These are phyloP conservation scores for Hemibagrus wyckioides DNA, from an alignment of 2,113 vertebrate species.

Conservation along the genomic window DNA sequence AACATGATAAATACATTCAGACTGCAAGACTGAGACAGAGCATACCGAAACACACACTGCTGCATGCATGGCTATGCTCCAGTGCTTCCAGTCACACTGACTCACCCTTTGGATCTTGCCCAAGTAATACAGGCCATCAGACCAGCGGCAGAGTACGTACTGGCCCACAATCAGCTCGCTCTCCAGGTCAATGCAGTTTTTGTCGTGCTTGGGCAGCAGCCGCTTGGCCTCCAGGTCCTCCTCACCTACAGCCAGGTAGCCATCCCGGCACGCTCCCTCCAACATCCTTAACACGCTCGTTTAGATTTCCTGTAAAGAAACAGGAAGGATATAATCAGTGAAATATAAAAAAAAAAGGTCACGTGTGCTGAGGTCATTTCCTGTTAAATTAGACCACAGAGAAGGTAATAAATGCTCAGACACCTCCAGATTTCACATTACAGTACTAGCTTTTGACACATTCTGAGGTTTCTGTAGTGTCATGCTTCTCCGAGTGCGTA, in stretches of 20 bases:
- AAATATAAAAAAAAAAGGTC: background rate
- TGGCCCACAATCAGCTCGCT: conserved; percentile 83
- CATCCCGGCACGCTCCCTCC: conserved; percentile 65
- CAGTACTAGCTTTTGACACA: no score
- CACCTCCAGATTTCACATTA: background rate
- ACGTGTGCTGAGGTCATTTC: background rate
- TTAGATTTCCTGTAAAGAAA: conserved; percentile 25
- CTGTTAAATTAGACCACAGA: background rate
- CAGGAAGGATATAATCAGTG: background rate
- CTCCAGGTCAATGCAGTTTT: conserved; percentile 74
- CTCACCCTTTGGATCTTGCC: conserved; percentile 93
- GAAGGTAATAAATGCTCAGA: background rate
- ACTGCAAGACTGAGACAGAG: background rate
- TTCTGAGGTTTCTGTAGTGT: background rate
- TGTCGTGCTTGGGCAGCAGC: conserved; percentile 59
- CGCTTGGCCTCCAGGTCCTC: conserved; percentile 61
- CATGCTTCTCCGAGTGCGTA: background rate
- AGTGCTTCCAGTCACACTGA: background rate
- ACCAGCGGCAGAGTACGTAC: conserved; percentile 94
- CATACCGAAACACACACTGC: background rate
- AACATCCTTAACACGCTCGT: conserved; percentile 73
- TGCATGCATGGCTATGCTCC: background rate
- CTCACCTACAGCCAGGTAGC: conserved; percentile 58
- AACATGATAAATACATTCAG: background rate
- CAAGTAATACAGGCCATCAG: conserved; percentile 93